Evolutionary conservation across 2,888 invertebrate genomes (phyloP).

Genomic region (Hypomecis punctinalis): DNA sequence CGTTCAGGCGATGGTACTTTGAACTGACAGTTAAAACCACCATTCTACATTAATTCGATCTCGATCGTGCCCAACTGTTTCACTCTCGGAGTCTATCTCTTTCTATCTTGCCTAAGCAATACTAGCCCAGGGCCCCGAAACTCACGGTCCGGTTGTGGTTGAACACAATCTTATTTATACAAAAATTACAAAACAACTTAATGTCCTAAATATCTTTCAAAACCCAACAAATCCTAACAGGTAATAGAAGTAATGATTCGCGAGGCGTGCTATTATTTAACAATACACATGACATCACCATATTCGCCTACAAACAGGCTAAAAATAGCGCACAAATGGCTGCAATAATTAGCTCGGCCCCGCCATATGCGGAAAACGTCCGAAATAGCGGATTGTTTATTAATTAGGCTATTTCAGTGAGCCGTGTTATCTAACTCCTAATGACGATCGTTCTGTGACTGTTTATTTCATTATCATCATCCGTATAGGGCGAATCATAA

Average conservation of each 20-base stretch:
- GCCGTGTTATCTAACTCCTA: background rate
- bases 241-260: background rate
- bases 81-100: too few relatives aligned
- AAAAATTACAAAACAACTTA: too few relatives aligned
- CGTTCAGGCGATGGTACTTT: too few relatives aligned
- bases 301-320: constrained; percentile 16
- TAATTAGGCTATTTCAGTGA: constrained; percentile 18
- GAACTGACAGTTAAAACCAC: too few relatives aligned
- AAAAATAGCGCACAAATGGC: constrained; percentile 23
- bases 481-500: background rate
- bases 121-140: too few relatives aligned
- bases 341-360: constrained; percentile 20
- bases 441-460: background rate
- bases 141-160: too few relatives aligned
- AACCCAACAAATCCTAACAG: too few relatives aligned
- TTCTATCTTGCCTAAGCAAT: too few relatives aligned
- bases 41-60: too few relatives aligned
- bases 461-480: background rate
- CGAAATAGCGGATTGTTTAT: constrained; percentile 20
- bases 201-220: too few relatives aligned
- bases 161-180: too few relatives aligned
- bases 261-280: constrained; percentile 13
- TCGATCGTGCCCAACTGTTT: too few relatives aligned
- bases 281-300: constrained; percentile 29
- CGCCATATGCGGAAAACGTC: constrained; percentile 30